phyloP scores from a whole-genome alignment of 2,113 vertebrate genomes.

The cattle (Bos taurus) region DNA sequence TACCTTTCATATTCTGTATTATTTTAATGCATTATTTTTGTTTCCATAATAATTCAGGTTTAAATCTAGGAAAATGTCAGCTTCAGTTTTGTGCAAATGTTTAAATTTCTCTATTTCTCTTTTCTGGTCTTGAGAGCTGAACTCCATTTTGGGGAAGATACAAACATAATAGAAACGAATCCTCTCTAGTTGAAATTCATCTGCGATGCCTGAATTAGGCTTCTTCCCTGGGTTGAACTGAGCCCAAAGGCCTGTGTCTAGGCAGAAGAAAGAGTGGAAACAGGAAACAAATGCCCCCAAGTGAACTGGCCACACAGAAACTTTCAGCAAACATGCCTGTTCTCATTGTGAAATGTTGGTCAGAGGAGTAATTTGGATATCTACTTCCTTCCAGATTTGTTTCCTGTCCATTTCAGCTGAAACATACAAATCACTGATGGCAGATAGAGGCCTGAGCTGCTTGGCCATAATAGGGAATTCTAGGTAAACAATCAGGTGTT shows the following conservation, averaged over 20 bases:
- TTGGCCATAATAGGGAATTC: conserved; percentile 65
- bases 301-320: background rate
- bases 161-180: background rate
- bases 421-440: conserved; percentile 48
- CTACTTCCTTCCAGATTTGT: conserved; percentile 61
- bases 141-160: background rate
- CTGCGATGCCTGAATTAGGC: background rate
- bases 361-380: conserved; percentile 65
- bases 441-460: conserved; percentile 54
- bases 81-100: background rate
- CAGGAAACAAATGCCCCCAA: background rate
- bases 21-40: background rate
- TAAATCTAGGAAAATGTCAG: conserved; percentile 9
- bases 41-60: conserved; percentile 16
- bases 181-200: background rate
- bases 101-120: background rate
- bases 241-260: background rate
- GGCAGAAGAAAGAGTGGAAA: background rate
- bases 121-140: background rate
- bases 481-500: conserved; percentile 67
- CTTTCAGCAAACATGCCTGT: background rate
- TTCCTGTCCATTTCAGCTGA: conserved; percentile 32
- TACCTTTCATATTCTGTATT: background rate
- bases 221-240: background rate
- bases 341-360: conserved; percentile 15